phyloP scores from a whole-genome alignment of 2,797 vertebrate genomes.

The Zalophus californianus region DNA sequence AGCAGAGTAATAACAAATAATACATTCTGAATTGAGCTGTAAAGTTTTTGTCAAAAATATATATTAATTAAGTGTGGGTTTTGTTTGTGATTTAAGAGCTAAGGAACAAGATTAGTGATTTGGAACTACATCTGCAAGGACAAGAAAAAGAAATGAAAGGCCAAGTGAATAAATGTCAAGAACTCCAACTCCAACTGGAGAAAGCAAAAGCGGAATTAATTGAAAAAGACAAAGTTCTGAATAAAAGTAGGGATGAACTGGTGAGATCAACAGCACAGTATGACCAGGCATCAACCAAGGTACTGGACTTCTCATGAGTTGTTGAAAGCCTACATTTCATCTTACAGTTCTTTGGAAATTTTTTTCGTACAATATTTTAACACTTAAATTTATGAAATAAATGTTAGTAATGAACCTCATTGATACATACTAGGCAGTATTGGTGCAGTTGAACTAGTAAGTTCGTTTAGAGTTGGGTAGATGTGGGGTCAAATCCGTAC shows the following conservation, averaged over 20 bases:
- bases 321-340: background rate
- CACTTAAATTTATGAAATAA: background rate
- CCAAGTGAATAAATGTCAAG: conserved; percentile 90
- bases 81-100: conserved; percentile 88
- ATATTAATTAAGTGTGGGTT: background rate
- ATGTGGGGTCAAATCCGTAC: background rate
- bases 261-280: conserved; percentile 88
- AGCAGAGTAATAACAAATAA: background rate
- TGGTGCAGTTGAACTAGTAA: background rate
- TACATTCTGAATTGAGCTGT: conserved; percentile 5
- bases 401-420: background rate
- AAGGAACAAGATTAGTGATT: conserved; percentile 87
- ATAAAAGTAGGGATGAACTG: conserved; percentile 91
- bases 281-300: conserved; percentile 91
- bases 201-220: conserved; percentile 90
- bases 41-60: background rate
- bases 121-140: conserved; percentile 89
- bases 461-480: background rate
- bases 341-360: background rate
- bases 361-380: background rate
- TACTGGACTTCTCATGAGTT: conserved; percentile 77
- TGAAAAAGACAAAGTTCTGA: conserved; percentile 91
- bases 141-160: conserved; percentile 92
- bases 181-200: conserved; percentile 91
- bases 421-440: background rate